Base-by-base conservation (phyloP, 92 coral and sea anemone species). In the Siderastrea siderea region DNA sequence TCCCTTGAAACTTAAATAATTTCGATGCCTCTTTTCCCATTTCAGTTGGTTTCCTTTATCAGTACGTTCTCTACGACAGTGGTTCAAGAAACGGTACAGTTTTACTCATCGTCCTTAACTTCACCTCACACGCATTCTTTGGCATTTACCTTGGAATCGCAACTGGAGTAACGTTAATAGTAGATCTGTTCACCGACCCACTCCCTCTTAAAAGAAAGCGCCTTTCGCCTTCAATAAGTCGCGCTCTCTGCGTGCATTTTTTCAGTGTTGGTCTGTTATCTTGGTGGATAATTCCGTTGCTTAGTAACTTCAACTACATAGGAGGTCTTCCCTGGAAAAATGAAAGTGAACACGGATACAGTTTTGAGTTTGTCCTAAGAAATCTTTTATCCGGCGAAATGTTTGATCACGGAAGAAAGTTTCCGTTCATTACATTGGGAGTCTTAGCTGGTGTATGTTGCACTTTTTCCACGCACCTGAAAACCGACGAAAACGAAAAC, bases 241-340 rank as follows among this genome's bases (percentile, higher is more conserved):
- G 95, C 60, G 91, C 92, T 1, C 1, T 79, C 10, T 78, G 74
- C 45, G 75, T 89, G 8, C 97, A 94, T 69, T 50, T 87, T 10
- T 74, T 67, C 16, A 81, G 90, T 12, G 60, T 92, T 7, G 74
- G 71, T 3, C 55, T 89, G 47, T 64, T 88, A 44, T 84, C 84
- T 12, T 94, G 97, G 97, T 94, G 95, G 97, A 52, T 92, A 3
- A 15, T 92, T 14, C 97, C 97, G 0, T 58, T 86, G n/a, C 66
- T 94, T 14, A 61, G 51, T 7, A 92, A 90, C 52, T 75, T 71
- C 64, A 86, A 83, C 63, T 94, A 89, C 63, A 65, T 89, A 0
- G 97, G 97, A 8, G 97, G 96, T 1, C 71, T 94, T 5, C 96
- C 96, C 1, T 94, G 96, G 96, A 94, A 94, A 55, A 64, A 77